These are phyloP conservation scores for Drosophila crucigera DNA, from an alignment of 2,888 invertebrate species.

Conservation along the genomic window DNA sequence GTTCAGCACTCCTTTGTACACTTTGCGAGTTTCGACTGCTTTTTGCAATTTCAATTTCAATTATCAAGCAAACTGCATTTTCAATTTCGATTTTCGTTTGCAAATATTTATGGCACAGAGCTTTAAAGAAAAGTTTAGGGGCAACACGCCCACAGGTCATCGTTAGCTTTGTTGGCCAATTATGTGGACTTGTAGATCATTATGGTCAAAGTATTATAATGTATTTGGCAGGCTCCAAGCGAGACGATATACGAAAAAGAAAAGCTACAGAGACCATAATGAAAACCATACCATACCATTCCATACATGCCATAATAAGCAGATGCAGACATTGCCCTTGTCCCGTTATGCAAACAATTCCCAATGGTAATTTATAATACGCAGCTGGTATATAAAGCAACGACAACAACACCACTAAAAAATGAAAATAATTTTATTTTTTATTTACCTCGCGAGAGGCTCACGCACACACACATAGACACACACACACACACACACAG, in stretches of 20 bases:
- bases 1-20: slow-evolving; percentile 21
- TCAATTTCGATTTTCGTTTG: slow-evolving; percentile 63
- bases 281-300: slow-evolving; percentile 14
- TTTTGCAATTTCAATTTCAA: slow-evolving; percentile 59
- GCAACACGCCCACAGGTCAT: slow-evolving; percentile 2
- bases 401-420: slow-evolving; percentile 25
- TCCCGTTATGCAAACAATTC: slow-evolving; percentile 61
- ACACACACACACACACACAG: background rate
- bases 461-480: slow-evolving; percentile 35
- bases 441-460: slow-evolving; percentile 81
- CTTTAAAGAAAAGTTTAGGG: slow-evolving; percentile 20
- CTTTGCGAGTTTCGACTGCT: slow-evolving; percentile 29
- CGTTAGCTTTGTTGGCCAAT: slow-evolving; percentile 42
- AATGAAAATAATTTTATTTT: slow-evolving; percentile 80
- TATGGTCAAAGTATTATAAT: slow-evolving; percentile 65
- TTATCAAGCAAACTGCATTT: slow-evolving; percentile 50
- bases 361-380: slow-evolving; percentile 69
- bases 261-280: slow-evolving; percentile 13
- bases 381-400: slow-evolving; percentile 50
- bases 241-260: background rate
- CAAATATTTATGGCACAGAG: slow-evolving; percentile 58
- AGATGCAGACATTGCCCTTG: slow-evolving; percentile 31
- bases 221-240: slow-evolving; percentile 43
- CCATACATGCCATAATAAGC: slow-evolving; percentile 26
- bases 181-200: slow-evolving; percentile 51